These are phyloP conservation scores for Puma concolor DNA, from an alignment of 2,113 vertebrate species.

Conservation along the genomic window DNA sequence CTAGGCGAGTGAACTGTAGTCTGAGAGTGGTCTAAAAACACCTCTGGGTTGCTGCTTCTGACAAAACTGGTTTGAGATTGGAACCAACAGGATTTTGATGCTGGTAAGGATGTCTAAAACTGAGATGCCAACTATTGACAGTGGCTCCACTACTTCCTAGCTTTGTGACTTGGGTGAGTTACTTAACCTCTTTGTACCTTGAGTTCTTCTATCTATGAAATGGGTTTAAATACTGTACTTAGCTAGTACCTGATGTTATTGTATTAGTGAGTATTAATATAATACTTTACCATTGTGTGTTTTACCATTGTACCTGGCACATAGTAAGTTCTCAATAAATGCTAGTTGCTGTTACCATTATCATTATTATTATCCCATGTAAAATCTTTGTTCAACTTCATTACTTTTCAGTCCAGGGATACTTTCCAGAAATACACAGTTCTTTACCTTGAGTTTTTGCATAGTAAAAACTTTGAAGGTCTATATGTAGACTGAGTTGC, in stretches of 20 bases:
- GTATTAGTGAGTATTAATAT: neutral
- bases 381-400: constrained; percentile 45
- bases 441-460: constrained; percentile 55
- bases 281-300: neutral
- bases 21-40: constrained; percentile 19
- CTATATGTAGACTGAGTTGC: neutral
- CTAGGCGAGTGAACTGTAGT: neutral
- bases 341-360: constrained; percentile 2
- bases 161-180: constrained; percentile 31
- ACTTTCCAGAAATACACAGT: constrained; percentile 4
- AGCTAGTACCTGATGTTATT: neutral
- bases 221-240: neutral
- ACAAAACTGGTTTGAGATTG: constrained; percentile 40
- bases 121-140: neutral
- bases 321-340: constrained; percentile 45
- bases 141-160: neutral
- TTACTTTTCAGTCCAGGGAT: constrained; percentile 28
- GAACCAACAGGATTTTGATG: constrained; percentile 13
- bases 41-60: constrained; percentile 7
- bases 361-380: neutral
- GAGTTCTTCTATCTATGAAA: neutral
- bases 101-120: neutral
- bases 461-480: constrained; percentile 36
- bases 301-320: constrained; percentile 16
- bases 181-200: constrained; percentile 13